phyloP scores from a whole-genome alignment of 2,113 vertebrate species.

The Dendrocopos noguchii region DNA sequence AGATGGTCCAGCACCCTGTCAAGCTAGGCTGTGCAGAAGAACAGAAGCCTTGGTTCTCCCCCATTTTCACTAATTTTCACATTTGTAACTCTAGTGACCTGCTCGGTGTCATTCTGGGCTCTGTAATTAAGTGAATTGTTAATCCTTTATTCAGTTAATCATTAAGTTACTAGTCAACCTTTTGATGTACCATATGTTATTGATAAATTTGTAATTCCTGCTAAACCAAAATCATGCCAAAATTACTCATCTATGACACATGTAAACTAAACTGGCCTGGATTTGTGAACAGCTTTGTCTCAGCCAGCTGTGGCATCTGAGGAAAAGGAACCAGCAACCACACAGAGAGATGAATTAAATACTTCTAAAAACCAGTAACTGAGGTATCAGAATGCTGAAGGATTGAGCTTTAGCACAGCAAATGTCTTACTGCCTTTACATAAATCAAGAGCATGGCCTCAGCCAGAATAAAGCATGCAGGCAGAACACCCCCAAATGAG shows the following conservation, averaged over 20 bases:
- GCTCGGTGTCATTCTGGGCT: no score
- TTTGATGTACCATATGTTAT: no score
- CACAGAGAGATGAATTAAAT: background rate
- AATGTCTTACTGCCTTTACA: background rate
- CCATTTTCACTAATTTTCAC: no score
- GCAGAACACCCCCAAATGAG: background rate
- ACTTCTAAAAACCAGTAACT: background rate
- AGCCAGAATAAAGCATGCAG: background rate
- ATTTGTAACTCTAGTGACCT: no score
- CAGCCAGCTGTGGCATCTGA: background rate
- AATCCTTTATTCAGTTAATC: no score
- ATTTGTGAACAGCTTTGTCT: background rate
- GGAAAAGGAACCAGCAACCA: background rate
- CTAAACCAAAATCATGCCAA: no score
- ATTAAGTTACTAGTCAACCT: no score
- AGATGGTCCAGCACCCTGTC: no score
- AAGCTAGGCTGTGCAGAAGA: no score
- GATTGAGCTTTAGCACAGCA: background rate
- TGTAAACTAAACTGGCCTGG: background rate
- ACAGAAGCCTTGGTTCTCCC: no score
- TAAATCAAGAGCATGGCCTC: background rate
- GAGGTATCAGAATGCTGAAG: background rate
- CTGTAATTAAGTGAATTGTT: no score
- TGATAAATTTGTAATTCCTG: no score
- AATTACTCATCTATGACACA: background rate